phyloP scores from a whole-genome alignment of 2,797 vertebrate genomes.

The Oreochromis mossambicus region DNA sequence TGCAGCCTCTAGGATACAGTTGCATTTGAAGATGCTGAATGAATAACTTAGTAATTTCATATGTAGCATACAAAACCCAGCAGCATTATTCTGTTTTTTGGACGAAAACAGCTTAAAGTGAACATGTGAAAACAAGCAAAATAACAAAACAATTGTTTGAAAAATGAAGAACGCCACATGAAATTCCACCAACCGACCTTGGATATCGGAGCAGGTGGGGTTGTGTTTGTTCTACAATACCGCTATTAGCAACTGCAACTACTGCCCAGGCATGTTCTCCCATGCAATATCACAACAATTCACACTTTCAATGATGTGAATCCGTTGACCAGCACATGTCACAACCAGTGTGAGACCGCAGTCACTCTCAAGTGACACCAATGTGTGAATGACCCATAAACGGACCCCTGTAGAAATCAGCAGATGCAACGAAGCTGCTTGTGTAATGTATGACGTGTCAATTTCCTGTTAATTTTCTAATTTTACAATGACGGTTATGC shows the following conservation, averaged over 20 bases:
- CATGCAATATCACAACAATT: neutral
- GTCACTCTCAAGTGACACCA: neutral
- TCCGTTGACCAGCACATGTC: neutral
- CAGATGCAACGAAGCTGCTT: neutral
- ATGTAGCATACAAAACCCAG: neutral
- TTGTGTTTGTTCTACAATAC: neutral
- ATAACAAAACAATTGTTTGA: neutral
- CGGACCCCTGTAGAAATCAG: neutral
- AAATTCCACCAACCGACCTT: neutral
- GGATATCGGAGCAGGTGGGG: neutral
- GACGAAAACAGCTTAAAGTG: neutral
- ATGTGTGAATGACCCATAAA: neutral
- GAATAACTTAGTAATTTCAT: neutral
- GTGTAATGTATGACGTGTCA: neutral
- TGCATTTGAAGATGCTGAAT: neutral
- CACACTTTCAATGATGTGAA: neutral
- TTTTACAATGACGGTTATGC: neutral
- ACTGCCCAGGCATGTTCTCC: neutral
- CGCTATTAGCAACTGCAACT: neutral
- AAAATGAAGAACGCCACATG: neutral
- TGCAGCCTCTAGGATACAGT: neutral
- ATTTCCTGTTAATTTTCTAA: neutral
- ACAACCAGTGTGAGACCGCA: neutral
- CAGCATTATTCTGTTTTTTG: neutral
- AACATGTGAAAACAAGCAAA: neutral